A percentile compares a stretch with the other conserved stretches of the same genome.
Conservation (phyloP, 1,140 invertebrate genomes). For the Aporrectodea caliginosa region DNA sequence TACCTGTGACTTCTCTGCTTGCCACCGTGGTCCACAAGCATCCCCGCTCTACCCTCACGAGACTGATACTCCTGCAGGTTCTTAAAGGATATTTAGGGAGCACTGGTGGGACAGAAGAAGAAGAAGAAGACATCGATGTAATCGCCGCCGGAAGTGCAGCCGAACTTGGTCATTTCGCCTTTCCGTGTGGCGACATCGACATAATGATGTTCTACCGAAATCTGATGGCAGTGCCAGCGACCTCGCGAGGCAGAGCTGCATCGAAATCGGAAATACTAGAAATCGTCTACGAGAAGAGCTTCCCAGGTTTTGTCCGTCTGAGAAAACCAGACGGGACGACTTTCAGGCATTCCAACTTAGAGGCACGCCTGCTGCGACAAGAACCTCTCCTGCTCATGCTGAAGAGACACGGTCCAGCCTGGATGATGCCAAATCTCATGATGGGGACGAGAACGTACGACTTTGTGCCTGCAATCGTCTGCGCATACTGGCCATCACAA, state of each 20-base stretch:
- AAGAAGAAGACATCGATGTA: background rate
- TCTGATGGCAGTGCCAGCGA: background rate
- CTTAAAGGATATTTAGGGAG: background rate
- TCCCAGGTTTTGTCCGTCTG: background rate
- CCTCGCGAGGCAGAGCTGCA: background rate
- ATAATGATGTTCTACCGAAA: background rate
- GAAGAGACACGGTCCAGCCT: background rate
- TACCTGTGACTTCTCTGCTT: background rate
- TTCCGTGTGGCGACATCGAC: background rate
- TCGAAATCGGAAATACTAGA: background rate
- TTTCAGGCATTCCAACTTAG: background rate
- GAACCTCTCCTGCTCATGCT: background rate
- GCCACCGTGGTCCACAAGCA: background rate
- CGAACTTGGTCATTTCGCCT: background rate
- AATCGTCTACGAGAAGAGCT: background rate
- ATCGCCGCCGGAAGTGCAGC: background rate
- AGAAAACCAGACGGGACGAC: background rate
- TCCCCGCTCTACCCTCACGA: background rate
- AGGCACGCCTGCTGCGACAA: background rate
- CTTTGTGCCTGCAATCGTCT: background rate
- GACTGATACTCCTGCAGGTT: background rate
- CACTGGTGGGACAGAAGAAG: background rate
- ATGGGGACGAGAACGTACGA: background rate
- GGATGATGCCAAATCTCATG: background rate
- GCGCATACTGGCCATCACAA: background rate